Conservation (phyloP, 2,797 vertebrate genomes). For the Peromyscus melanophrys region DNA sequence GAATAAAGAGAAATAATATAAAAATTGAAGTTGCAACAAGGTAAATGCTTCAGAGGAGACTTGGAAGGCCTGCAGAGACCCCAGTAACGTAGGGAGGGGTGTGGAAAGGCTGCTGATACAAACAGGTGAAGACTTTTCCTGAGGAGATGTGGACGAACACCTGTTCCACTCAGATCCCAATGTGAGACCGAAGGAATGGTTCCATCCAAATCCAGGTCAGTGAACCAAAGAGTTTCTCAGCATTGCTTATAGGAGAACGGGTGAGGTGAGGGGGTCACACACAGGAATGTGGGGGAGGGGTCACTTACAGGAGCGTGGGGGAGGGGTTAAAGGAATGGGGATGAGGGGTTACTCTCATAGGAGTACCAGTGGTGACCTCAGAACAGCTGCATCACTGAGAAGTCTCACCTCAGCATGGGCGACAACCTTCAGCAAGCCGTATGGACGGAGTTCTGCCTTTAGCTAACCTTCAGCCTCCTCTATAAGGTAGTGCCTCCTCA, state of each 20-base stretch:
- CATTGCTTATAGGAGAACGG: too few species aligned
- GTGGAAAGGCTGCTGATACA: not conserved
- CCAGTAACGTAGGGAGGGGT: not conserved
- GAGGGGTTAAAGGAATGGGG: not conserved
- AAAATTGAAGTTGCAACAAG: not conserved
- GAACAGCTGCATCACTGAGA: not conserved
- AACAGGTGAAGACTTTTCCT: not conserved
- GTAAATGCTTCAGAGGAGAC: not conserved
- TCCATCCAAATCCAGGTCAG: not conserved
- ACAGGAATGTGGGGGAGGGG: not conserved
- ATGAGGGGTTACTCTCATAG: not conserved
- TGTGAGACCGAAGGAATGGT: not conserved
- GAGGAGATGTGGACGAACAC: not conserved
- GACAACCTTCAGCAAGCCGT: not conserved
- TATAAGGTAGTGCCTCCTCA: not conserved
- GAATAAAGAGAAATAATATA: not conserved
- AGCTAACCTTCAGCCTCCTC: not conserved
- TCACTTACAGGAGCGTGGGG: not conserved
- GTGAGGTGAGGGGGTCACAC: too few species aligned
- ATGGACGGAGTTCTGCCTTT: not conserved
- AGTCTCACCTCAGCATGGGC: too few species aligned
- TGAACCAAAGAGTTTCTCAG: not conserved
- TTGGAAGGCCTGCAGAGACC: not conserved
- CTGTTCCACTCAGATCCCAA: not conserved
- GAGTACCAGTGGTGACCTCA: not conserved